A percentile compares a stretch with the other conserved stretches of the same genome.
Evolutionary conservation across 2,888 invertebrate genomes (phyloP).

Genomic region (Watsonalla cultraria): DNA sequence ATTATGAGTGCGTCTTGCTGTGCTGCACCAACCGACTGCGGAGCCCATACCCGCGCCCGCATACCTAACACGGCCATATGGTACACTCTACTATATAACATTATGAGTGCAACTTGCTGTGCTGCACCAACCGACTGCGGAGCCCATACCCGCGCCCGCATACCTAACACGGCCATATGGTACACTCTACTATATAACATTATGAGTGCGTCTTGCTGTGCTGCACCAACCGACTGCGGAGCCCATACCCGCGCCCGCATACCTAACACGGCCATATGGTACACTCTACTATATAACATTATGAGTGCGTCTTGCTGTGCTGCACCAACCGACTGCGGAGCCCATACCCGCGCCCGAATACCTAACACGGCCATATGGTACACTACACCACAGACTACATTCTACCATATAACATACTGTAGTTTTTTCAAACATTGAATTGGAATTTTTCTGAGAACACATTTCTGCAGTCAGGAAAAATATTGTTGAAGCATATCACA

Average conservation of each 20-base stretch:
- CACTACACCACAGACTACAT: constrained; percentile 33
- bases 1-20: constrained; percentile 49
- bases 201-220: constrained; percentile 56
- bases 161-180: neutral
- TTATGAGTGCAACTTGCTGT: constrained; percentile 53
- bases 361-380: constrained; percentile 48
- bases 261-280: neutral
- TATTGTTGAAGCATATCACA: too few species aligned
- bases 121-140: constrained; percentile 46
- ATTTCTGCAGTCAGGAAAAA: too few species aligned
- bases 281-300: too few species aligned
- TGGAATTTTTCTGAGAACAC: too few species aligned
- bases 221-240: constrained; percentile 41
- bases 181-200: too few species aligned
- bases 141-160: neutral
- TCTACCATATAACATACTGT: too few species aligned
- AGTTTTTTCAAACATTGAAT: too few species aligned
- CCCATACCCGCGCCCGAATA: neutral
- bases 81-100: too few species aligned
- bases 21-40: constrained; percentile 50
- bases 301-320: constrained; percentile 54
- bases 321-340: constrained; percentile 41
- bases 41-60: neutral
- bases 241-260: neutral
- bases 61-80: neutral